phyloP scores from a whole-genome alignment of 2,113 vertebrate species.

The Tragelaphus buxtoni region DNA sequence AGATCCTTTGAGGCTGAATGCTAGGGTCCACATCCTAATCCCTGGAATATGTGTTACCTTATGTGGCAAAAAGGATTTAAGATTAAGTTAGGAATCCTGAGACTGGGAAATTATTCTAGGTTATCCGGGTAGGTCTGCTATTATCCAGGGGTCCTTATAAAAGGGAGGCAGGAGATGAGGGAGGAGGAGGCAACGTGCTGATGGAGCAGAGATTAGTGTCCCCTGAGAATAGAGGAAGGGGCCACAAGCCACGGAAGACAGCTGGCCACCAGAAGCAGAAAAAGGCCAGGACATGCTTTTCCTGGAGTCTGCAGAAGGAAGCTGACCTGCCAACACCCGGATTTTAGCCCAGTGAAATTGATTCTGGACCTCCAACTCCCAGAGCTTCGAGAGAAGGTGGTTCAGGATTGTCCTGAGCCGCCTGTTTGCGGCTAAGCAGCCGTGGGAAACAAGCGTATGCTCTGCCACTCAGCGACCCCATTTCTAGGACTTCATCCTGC shows the following conservation, averaged over 20 bases:
- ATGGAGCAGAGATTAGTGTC: background rate
- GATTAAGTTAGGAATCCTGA: background rate
- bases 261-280: background rate
- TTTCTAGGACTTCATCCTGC: background rate
- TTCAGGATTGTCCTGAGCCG: background rate
- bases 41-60: background rate
- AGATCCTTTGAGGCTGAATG: background rate
- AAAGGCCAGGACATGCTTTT: background rate
- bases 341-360: background rate
- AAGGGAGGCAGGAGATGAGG: background rate
- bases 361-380: background rate
- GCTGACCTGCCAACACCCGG: background rate
- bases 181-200: background rate
- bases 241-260: background rate
- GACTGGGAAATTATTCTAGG: background rate
- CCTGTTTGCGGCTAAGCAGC: background rate
- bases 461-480: background rate
- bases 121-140: background rate
- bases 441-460: accelerated
- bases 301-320: background rate
- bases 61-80: background rate
- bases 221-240: background rate
- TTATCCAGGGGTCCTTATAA: background rate
- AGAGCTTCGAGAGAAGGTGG: background rate
- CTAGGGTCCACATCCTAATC: background rate